These are phyloP conservation scores for Ectropis crepuscularia DNA, from an alignment of 2,888 invertebrate genomes.

Conservation along the genomic window DNA sequence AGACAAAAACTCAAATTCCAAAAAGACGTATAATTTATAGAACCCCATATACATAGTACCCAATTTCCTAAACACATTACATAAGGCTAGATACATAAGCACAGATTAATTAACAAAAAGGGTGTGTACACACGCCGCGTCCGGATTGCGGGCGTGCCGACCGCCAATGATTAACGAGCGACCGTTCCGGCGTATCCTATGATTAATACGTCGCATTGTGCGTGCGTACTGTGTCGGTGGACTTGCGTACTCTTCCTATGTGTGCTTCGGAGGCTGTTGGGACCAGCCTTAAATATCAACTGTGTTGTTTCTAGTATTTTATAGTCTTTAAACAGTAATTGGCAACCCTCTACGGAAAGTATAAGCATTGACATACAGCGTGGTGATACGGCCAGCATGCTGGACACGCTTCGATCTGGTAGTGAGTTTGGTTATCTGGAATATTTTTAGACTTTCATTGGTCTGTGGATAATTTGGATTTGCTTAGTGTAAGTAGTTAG, in stretches of 20 bases:
- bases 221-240: constrained; percentile 46
- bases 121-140: constrained; percentile 62
- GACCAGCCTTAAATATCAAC: background rate
- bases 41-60: background rate
- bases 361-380: too few relatives aligned
- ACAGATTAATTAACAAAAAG: constrained; percentile 82
- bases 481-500: too few relatives aligned
- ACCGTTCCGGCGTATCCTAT: constrained; percentile 73
- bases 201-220: constrained; percentile 80
- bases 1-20: too few relatives aligned
- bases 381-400: too few relatives aligned
- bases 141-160: constrained; percentile 71
- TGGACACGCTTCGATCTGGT: too few relatives aligned
- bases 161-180: constrained; percentile 79
- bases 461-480: too few relatives aligned
- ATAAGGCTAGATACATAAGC: constrained; percentile 43
- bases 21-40: too few relatives aligned
- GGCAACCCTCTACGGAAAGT: too few relatives aligned
- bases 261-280: constrained; percentile 4
- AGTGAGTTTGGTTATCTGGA: too few relatives aligned
- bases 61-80: constrained; percentile 13
- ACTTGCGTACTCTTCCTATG: constrained; percentile 37
- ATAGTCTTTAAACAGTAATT: too few relatives aligned
- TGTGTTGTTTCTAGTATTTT: too few relatives aligned
- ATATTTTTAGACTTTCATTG: too few relatives aligned